Conservation (phyloP, 2,113 vertebrate genomes). For the Hiodon tergisus region DNA sequence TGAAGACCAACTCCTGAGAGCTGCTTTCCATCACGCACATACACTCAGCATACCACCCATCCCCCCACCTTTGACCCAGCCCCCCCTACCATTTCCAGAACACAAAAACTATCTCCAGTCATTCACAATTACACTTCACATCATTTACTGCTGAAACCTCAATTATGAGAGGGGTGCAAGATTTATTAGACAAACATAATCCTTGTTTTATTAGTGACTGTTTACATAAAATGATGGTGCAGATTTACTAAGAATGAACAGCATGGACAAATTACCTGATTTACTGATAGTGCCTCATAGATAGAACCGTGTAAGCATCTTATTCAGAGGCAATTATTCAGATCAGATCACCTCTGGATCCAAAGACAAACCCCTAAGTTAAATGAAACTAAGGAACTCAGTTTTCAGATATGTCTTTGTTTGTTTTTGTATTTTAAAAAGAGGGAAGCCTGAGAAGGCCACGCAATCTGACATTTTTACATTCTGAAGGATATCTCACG, state of each 20-base stretch:
- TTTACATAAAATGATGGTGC: conserved; percentile 25
- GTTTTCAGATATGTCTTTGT: too few relatives aligned
- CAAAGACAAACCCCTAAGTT: too few relatives aligned
- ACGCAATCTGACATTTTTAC: too few relatives aligned
- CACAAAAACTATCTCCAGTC: conserved; percentile 26
- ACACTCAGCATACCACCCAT: conserved; percentile 37
- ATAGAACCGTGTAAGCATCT: too few relatives aligned
- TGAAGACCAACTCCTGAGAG: conserved; percentile 41
- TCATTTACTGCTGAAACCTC: conserved; percentile 34
- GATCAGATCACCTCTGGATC: too few relatives aligned
- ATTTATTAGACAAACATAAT: conserved; percentile 43
- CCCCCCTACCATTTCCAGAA: conserved; percentile 12
- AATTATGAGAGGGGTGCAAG: conserved; percentile 29
- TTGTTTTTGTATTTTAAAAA: too few relatives aligned
- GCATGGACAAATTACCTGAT: too few relatives aligned
- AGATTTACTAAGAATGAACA: conserved; percentile 12
- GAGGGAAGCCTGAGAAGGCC: too few relatives aligned
- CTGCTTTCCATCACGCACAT: conserved; percentile 43
- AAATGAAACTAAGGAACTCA: too few relatives aligned
- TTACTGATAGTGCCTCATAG: too few relatives aligned
- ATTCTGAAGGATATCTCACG: too few relatives aligned
- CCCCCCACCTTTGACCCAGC: background rate
- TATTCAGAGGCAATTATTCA: too few relatives aligned
- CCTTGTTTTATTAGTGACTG: conserved; percentile 29
- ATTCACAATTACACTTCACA: conserved; percentile 28